Evolutionary conservation across 2,888 invertebrate genomes (phyloP), one percentile per base, ranked within the genome.

Genomic region (Drosophila anceps): DNA sequence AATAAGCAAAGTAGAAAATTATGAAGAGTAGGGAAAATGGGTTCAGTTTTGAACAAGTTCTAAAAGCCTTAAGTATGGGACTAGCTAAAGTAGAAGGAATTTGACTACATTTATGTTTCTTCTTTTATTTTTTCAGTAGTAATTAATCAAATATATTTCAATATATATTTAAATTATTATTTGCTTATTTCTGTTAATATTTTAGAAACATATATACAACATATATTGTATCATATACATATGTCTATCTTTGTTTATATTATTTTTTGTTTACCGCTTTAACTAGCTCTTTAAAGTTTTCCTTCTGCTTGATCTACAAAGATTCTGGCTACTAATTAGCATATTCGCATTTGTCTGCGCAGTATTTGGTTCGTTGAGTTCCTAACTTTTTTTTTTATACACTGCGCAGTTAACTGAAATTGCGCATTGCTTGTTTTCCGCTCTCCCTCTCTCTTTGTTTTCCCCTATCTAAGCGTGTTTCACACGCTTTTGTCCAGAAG

Each of bases 401-500:
- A 31, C 50, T 63, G 55, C 69, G 68, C 58, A 77, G 44, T 69
- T 33, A 65, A 37, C 24, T 43, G 27, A 65, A 73, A 76, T 46
- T 78, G 54, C 76, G 76, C 35, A 61, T 50, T 69, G 15, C 20
- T 15, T 62, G 31, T 54, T 61, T 53, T 39, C 35, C 20, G 20
- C 6, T 39, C n/a, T 7, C 35, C 15, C 15, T 37, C 15, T 37
- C 15, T 37, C 6, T 37, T 2, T 29, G n/a, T 18, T 55, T 15
- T 3, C 12, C 44, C 18, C 51, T 20, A 37, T 18, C 44, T 39
- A 13, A 31, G 18, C n/a, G n/a, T 20, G 50, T 66, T 77, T 77
- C 75, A 70, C 79, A 77, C 77, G 76, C 39, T 68, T 50, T 55
- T 44, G 41, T 18, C 10, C 57, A 80, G 69, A 79, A 79, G 48